Evolutionary conservation across 2,113 vertebrate genomes (phyloP).

Genomic region (Paralichthys olivaceus): DNA sequence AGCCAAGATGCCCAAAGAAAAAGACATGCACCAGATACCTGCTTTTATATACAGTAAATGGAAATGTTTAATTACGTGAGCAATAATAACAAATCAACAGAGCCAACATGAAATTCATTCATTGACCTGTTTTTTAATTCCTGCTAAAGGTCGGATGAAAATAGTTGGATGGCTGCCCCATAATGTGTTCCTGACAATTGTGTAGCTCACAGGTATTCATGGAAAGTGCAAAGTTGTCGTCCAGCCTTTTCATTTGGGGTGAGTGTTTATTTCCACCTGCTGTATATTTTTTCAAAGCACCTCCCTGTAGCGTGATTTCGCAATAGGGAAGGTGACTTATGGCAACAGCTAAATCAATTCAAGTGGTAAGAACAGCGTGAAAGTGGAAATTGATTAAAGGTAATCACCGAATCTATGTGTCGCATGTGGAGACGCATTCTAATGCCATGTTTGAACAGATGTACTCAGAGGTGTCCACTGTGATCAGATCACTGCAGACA

Average conservation of each 20-base stretch:
- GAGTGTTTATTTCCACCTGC: background rate
- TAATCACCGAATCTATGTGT: conserved; percentile 7
- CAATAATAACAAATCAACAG: background rate
- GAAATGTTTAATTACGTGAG: background rate
- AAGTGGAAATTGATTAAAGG: conserved; percentile 20
- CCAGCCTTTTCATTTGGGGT: too few species aligned
- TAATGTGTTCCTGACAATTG: too few species aligned
- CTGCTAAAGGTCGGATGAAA: too few species aligned
- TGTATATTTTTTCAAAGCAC: conserved; percentile 22
- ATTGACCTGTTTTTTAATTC: too few species aligned
- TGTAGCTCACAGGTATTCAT: too few species aligned
- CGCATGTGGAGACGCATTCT: background rate
- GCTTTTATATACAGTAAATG: too few species aligned
- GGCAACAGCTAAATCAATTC: conserved; percentile 14
- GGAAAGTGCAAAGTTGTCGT: too few species aligned
- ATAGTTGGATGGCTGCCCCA: too few species aligned
- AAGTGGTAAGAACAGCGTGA: conserved; percentile 1
- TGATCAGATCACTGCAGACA: background rate
- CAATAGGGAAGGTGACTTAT: conserved; percentile 4
- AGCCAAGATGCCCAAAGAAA: too few species aligned
- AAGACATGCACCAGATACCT: background rate
- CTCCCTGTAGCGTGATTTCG: background rate
- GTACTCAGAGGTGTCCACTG: background rate
- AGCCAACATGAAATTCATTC: too few species aligned
- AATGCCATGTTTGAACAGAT: background rate